Base-by-base conservation (phyloP, 2,113 vertebrate species). In the Orthonyx spaldingii region DNA sequence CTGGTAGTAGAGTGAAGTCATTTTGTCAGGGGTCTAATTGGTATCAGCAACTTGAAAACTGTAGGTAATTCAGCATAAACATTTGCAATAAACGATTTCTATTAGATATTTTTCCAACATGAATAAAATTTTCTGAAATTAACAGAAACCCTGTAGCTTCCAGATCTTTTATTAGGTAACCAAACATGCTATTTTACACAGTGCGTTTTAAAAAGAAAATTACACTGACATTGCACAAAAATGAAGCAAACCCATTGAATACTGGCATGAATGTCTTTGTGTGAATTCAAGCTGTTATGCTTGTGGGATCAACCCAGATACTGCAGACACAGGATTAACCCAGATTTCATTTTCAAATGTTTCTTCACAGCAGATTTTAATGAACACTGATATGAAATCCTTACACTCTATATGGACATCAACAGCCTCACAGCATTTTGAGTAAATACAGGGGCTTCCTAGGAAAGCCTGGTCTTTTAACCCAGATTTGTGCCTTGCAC, bases 171-270 rank as follows among this genome's bases (percentile, higher is more conserved):
- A 91, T 84, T 94, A 91, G 13, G 86, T 82, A 93, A 92, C 30
- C 17, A 88, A 93, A 93, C 64, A 47, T 68, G 59, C 37, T 66
- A 80, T 96, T 95, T 94, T 79, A 81, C 65, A 75, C 65, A 92
- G 83, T 10, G 28, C 16, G 86, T 85, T 92, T 89, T 76, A 42
- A 80, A 89, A 74, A 47, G 44, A 69, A 93, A 87, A 88, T 68
- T 70, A 49, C 11, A 16, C 47, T 56, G 41, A 64, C 49, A 66
- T 27, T 3, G 7, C 32, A 79, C 28, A 91, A 41, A 96, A 95
- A 88, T 39, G 71, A 93, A 87, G 47, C 18, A 88, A 84, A 79
- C 9, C 35, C 35, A 50, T 2, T 83, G 39, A 93, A 87, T 74
- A 13, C 41, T 57, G 37, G 50, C 55, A 63, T 46, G 24, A 94